Base-by-base conservation (phyloP, 2,888 invertebrate genomes). In the Synergus gifuensis region DNA sequence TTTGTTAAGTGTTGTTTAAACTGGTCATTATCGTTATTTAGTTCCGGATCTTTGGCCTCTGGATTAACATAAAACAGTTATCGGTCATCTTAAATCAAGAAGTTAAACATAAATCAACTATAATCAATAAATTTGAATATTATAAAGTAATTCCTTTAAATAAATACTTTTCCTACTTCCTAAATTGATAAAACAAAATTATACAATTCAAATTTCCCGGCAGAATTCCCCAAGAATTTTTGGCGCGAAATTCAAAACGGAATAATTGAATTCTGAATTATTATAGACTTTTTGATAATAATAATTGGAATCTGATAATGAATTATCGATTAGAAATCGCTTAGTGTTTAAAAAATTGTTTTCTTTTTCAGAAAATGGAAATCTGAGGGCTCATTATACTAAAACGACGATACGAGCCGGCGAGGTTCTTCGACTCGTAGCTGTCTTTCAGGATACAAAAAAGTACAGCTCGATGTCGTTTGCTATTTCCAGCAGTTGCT, bases 381-480 rank as follows among this genome's bases (percentile, higher is more conserved):
- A 92, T 83, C 84, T 92, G n/a, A 89, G 91, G 58, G 92, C 92
- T 73, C 93, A 93, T 83, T 94, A 94, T 84, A 91, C 92, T 67
- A 93, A 93, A 85, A 93, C 93, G 46, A 92, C 92, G 54, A 92
- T 93, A 78, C 90, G 91, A 80, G 93, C 93, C 12, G 94, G 94
- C 4, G 93, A 93, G 83, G 93, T 94, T 60, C 88, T 94, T 54
- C 93, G 93, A 78, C 90, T 94, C 80, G 90, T 94, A 79, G 94
- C 94, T 14, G 93, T 94, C 44, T 94, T 93, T 87, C 93, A 94
- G 83, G 94, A 94, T 87, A 92, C 93, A 67, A 88, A 91, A 77
- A 90, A 90, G 76, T 90, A 89, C 83, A 90, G 89, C 81, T 88
- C 90, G 44, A 88, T 91, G 49, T 90, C 92, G 28, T 92, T 92